phyloP scores from a whole-genome alignment of 2,797 vertebrate species.

The Acanthopagrus latus region DNA sequence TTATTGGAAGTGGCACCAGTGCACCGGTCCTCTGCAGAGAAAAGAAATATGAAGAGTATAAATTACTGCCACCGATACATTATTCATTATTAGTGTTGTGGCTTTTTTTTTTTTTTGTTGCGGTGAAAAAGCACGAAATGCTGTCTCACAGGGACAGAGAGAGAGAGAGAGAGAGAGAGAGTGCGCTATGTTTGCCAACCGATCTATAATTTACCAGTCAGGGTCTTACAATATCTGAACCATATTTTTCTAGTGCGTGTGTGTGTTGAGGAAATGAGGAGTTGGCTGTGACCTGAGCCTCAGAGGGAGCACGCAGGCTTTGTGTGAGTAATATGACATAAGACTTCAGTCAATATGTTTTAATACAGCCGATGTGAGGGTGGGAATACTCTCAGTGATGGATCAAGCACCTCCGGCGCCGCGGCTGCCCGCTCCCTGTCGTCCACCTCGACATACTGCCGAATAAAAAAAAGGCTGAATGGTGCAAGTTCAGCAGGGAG shows the following conservation, averaged over 20 bases:
- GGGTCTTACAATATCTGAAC: conserved; percentile 38
- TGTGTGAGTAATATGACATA: conserved; percentile 5
- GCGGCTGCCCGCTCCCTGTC: background rate
- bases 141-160: background rate
- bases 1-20: conserved; percentile 8
- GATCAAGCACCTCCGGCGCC: conserved; percentile 15
- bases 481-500: conserved; percentile 46
- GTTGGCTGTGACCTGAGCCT: background rate
- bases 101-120: conserved; percentile 20
- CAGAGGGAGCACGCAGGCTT: background rate
- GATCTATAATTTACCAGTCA: conserved; percentile 58
- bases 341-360: conserved; percentile 1
- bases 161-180: background rate
- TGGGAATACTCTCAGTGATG: conserved; percentile 18
- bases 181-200: conserved; percentile 25
- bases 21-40: background rate
- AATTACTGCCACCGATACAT: conserved; percentile 35
- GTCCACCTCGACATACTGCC: conserved; percentile 21
- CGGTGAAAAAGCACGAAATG: conserved; percentile 28
- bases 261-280: conserved; percentile 9
- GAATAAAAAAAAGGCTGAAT: conserved; percentile 38
- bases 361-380: conserved; percentile 25
- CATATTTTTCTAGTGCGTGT: conserved; percentile 19
- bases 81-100: conserved; percentile 40
- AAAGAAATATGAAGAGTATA: conserved; percentile 23